phyloP scores from a whole-genome alignment of 2,888 invertebrate species.

The Scaeva pyrastri region DNA sequence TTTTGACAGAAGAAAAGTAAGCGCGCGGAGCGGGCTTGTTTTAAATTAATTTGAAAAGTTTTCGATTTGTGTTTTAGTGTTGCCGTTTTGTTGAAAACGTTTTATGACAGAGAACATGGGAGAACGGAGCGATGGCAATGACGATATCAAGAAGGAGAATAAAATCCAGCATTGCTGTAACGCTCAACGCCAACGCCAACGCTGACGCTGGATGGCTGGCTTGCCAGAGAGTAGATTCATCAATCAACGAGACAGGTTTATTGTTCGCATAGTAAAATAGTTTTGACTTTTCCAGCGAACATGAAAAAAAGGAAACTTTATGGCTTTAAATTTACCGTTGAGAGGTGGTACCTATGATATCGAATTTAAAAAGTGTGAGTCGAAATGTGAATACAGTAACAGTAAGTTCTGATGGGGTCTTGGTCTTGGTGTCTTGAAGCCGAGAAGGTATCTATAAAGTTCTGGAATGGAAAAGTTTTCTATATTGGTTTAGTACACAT shows the following conservation, averaged over 20 bases:
- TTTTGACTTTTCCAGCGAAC: slow-evolving; percentile 48
- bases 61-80: slow-evolving; percentile 55
- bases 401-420: too few relatives aligned
- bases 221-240: slow-evolving; percentile 66
- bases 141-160: background rate
- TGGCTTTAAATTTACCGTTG: slow-evolving; percentile 65
- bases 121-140: background rate
- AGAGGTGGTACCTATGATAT: slow-evolving; percentile 37
- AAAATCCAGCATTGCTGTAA: background rate
- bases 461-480: slow-evolving; percentile 23
- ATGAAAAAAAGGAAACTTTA: slow-evolving; percentile 34
- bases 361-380: background rate
- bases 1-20: slow-evolving; percentile 42
- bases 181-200: background rate
- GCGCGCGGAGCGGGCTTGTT: slow-evolving; percentile 51
- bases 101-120: slow-evolving; percentile 51
- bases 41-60: slow-evolving; percentile 74
- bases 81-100: slow-evolving; percentile 50
- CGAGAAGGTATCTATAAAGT: slow-evolving; percentile 8
- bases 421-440: too few relatives aligned
- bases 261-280: slow-evolving; percentile 71
- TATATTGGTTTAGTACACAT: background rate
- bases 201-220: too few relatives aligned
- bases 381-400: background rate
- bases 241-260: slow-evolving; percentile 72